A percentile compares a stretch with the other conserved stretches of the same genome.
These are phyloP conservation scores for Xanthorhoe spadicearia DNA, from an alignment of 2,888 invertebrate species.

Conservation along the genomic window DNA sequence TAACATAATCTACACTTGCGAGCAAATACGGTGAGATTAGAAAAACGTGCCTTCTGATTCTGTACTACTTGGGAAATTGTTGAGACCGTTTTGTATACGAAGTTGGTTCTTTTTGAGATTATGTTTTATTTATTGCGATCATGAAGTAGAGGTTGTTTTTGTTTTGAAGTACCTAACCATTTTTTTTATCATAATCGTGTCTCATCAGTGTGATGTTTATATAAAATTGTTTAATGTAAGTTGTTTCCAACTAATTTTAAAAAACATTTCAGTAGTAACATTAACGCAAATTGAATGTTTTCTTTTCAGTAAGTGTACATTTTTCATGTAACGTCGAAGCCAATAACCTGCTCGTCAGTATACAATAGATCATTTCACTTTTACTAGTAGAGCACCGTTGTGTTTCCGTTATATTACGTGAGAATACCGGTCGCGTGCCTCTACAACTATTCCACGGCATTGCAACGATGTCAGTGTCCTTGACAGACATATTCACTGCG, in stretches of 20 bases:
- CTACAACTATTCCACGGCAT: constrained; percentile 14
- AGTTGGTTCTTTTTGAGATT: not conserved
- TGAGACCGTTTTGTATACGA: not conserved
- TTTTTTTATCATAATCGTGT: too few relatives aligned
- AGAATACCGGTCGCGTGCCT: constrained; percentile 41
- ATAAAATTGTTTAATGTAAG: too few relatives aligned
- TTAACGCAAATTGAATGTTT: too few relatives aligned
- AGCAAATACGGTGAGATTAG: constrained; percentile 10
- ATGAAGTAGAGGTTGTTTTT: too few relatives aligned
- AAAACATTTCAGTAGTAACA: too few relatives aligned
- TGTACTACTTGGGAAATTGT: not conserved
- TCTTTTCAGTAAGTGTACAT: not conserved
- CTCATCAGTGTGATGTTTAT: too few relatives aligned
- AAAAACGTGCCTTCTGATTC: not conserved
- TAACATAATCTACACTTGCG: constrained; percentile 43
- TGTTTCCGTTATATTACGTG: constrained; percentile 43
- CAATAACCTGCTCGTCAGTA: constrained; percentile 25
- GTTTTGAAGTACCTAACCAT: too few relatives aligned
- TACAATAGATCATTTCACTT: constrained; percentile 49
- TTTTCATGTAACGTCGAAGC: constrained; percentile 6
- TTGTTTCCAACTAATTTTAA: too few relatives aligned
- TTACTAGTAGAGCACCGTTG: constrained; percentile 44
- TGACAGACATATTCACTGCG: constrained; percentile 38
- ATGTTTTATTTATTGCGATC: too few relatives aligned
- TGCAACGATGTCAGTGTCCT: constrained; percentile 42